Evolutionary conservation across 2,888 invertebrate species (phyloP).

Genomic region (Hartigia nigra): DNA sequence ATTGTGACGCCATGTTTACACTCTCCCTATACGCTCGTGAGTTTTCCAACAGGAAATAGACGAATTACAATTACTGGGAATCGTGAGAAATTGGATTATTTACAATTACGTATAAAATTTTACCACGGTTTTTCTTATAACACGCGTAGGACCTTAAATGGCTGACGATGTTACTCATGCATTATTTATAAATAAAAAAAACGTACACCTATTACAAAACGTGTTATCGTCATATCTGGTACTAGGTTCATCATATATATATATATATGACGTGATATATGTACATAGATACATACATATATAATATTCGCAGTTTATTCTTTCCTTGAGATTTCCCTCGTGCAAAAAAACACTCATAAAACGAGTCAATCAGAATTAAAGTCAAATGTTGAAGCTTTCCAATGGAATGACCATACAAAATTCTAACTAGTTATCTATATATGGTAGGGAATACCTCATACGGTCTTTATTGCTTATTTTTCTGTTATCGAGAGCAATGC

Average conservation of each 20-base stretch:
- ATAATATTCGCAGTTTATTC: background rate
- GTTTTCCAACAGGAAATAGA: background rate
- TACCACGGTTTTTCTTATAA: slow-evolving; percentile 4
- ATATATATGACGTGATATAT: background rate
- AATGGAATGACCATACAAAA: background rate
- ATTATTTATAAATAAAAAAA: slow-evolving; percentile 44
- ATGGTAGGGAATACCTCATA: background rate
- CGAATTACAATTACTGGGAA: background rate
- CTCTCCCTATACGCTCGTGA: background rate
- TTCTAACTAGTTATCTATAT: background rate
- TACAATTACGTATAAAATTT: slow-evolving; percentile 3
- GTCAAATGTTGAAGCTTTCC: background rate
- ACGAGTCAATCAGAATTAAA: background rate
- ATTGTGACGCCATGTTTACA: background rate
- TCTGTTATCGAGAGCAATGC: background rate
- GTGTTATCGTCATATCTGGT: background rate
- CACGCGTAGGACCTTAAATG: background rate
- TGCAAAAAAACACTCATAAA: background rate
- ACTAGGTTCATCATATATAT: background rate
- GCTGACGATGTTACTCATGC: slow-evolving; percentile 39
- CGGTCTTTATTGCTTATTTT: background rate
- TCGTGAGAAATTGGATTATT: background rate
- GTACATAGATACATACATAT: background rate
- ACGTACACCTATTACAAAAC: background rate
- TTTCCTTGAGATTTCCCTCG: background rate